Percentiles rank a stretch among this genome's conserved stretches.
These are phyloP conservation scores for Mormyrops boulengeri DNA, from an alignment of 2,797 vertebrate species.

Conservation along the genomic window DNA sequence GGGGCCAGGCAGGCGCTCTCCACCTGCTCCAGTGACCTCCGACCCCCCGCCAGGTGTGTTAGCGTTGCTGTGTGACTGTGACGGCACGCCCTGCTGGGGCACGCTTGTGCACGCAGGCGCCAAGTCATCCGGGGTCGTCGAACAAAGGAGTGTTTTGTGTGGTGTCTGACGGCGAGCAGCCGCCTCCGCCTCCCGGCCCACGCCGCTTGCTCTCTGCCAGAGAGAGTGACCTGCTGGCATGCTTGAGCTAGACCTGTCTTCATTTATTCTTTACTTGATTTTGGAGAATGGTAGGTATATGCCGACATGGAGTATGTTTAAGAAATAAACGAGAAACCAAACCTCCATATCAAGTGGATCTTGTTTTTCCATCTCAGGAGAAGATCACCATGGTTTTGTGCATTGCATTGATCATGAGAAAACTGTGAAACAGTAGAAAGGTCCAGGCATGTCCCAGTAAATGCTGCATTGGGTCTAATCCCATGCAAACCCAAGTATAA, in stretches of 20 bases:
- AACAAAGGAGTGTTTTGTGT: conserved; percentile 26
- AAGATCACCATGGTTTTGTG: not conserved
- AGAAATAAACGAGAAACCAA: not conserved
- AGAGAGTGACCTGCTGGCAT: conserved; percentile 20
- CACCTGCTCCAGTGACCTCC: not conserved
- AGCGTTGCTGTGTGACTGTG: conserved; percentile 10
- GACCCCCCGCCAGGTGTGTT: not conserved
- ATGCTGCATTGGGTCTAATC: not conserved
- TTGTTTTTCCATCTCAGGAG: not conserved
- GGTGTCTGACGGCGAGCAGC: not conserved
- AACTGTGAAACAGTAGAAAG: not conserved
- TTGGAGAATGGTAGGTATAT: not conserved
- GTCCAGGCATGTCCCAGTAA: not conserved
- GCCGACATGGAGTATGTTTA: not conserved
- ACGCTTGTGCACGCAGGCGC: conserved; percentile 2
- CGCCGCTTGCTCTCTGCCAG: conserved; percentile 20
- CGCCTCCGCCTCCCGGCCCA: conserved; percentile 27
- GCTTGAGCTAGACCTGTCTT: conserved; percentile 3
- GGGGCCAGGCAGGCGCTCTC: not conserved
- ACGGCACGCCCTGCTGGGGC: not conserved
- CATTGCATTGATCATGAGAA: not conserved
- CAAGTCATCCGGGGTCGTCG: conserved; percentile 6
- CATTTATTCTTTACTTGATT: not conserved
- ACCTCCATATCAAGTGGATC: not conserved
- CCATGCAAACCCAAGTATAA: not conserved